Evolutionary conservation across 2,888 invertebrate genomes (phyloP), one percentile per base, ranked within the genome.

Genomic region (Micoletzkya japonica): DNA sequence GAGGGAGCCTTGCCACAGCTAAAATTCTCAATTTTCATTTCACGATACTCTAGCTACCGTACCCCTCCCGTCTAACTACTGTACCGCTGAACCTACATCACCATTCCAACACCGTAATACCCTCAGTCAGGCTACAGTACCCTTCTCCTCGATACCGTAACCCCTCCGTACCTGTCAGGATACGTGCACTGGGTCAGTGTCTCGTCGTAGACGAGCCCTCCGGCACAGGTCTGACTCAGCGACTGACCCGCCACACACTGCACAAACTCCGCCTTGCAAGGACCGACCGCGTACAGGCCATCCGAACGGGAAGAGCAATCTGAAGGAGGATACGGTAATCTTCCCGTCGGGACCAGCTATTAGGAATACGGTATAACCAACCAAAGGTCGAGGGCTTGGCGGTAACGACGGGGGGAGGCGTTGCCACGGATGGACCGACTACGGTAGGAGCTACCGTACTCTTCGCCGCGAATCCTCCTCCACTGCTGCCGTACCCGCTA

Each of bases 201-300:
- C n/a, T 2, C 44, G 52, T 50, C 26, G 37, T 34, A 64, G 14
- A 64, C 52, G n/a, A 64, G 64, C 52, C 64, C 64, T 6, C 36
- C 26, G 4, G 52, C 20, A 30, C 64, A 64, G 20, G 2, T 52
- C 52, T 52, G 14, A 7, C 7, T n/a, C 7, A n/a, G n/a, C 24
- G 64, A 17, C 7, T n/a, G 10, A 28, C 64, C 64, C 50, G 17
- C 14, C 1, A 36, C 50, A 54, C 64, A 64, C 6, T 64, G 64
- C 32, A 52, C 24, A 30, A 32, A 64, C 14, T 64, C 4, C 4
- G 24, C 28, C 6, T n/a, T 4, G 44, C 61, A 61, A n/a, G n/a
- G 26, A 6, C 1, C 10, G 1, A 34, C 28, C 2, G 26, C 61
- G 20, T 44, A 61, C 32, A 28, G n/a, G 24, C 61, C 61, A 61